Evolutionary conservation across 2,113 vertebrate genomes (phyloP), one percentile per base, ranked within the genome.

Genomic region (Bolborhynchus lineola): DNA sequence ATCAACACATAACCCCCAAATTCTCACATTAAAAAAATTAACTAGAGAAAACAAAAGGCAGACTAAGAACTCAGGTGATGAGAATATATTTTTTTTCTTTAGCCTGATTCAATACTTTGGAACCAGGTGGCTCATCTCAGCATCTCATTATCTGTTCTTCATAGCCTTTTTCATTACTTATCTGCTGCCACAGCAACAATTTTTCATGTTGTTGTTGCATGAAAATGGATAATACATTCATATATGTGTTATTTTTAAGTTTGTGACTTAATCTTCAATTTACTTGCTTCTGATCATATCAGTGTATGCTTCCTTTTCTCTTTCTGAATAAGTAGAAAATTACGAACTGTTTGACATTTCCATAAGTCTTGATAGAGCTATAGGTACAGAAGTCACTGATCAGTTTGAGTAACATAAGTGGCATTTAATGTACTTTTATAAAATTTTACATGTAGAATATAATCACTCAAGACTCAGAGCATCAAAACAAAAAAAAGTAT

Each of bases 251-350:
- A 78, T 41, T 92, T 71, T 63, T 46, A 28, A 85, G 17, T 64
- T 28, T 88, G 46, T 39, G 52, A 7, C 23, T 18, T 31, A 35
- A 82, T 44, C 21, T 88, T 91, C 57, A 41, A 33, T 79, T 76
- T 86, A 28, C 77, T 92, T 92, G 29, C 19, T 83, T 92, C 60
- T 52, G 14, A 41, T 74, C 41, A 46, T 55, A 69, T 17, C 1
- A 7, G 8, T 59, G 24, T 53, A 41, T 9, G 28, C 2, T 60
- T 88, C 42, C 42, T 72, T 94, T 79, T 77, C 8, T 74, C 46
- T 87, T 95, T 88, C 28, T 92, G 24, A 94, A 88, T 59, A 77
- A 84, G 20, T 47, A 52, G 17, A 92, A 90, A 80, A 82, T 67
- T 55, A n/a, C 9, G 91, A 72, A 29, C 52, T 41, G 7, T 17